Conservation (phyloP, 2,888 invertebrate genomes). For the Helleia helle region DNA sequence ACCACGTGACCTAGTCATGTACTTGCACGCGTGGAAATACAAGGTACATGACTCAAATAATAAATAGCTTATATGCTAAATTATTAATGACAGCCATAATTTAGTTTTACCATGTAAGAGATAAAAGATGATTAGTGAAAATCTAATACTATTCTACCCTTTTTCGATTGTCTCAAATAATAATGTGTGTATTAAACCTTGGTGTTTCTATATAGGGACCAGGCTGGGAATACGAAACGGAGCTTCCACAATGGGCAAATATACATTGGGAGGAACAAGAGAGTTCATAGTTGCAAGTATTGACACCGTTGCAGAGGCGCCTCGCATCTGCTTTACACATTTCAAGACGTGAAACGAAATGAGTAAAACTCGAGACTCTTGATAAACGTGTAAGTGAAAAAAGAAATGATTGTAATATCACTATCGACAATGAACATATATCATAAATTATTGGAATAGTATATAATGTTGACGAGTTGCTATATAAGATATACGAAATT, state of each 20-base stretch:
- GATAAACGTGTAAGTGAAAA: conserved; percentile 2
- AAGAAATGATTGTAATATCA: background rate
- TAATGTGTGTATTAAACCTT: background rate
- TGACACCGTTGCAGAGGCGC: conserved; percentile 42
- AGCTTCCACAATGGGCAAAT: conserved; percentile 93
- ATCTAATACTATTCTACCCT: background rate
- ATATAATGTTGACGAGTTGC: conserved; percentile 6
- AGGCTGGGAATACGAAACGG: conserved; percentile 95
- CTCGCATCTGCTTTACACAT: conserved; percentile 30
- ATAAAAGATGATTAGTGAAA: too few species aligned
- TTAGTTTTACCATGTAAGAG: too few species aligned
- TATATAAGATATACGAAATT: conserved; percentile 7
- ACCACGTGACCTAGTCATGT: conserved; percentile 94
- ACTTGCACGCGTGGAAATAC: conserved; percentile 96
- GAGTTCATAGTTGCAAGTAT: conserved; percentile 53
- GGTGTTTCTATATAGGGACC: conserved; percentile 78
- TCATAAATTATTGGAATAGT: conserved; percentile 7
- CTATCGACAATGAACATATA: conserved; percentile 6
- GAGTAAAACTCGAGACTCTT: conserved; percentile 4
- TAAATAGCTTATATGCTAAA: background rate
- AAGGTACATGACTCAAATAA: conserved; percentile 75
- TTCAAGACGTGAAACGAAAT: conserved; percentile 9
- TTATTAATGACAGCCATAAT: too few species aligned
- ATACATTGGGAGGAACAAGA: conserved; percentile 87
- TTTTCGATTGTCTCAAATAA: background rate